These are phyloP conservation scores for Polyommatus iphigenia DNA, from an alignment of 2,888 invertebrate species.

Conservation along the genomic window DNA sequence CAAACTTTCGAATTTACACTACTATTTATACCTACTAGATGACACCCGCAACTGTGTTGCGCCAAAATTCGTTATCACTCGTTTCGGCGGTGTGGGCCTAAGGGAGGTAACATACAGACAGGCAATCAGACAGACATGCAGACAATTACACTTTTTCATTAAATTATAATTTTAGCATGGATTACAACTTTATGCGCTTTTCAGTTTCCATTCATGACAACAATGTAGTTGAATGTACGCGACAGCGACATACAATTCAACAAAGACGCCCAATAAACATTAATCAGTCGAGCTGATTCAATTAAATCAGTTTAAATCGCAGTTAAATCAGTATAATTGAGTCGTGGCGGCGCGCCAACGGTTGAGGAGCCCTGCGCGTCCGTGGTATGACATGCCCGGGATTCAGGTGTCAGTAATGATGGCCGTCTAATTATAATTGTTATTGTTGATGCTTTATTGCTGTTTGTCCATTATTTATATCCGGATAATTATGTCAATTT, in stretches of 20 bases:
- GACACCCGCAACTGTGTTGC: too few relatives aligned
- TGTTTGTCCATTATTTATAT: conserved; percentile 32
- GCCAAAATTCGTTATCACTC: too few relatives aligned
- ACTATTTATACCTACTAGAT: too few relatives aligned
- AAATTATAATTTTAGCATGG: too few relatives aligned
- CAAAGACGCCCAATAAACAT: not conserved
- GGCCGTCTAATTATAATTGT: conserved; percentile 44
- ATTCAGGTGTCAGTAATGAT: conserved; percentile 53
- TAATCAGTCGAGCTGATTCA: not conserved
- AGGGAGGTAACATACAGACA: too few relatives aligned
- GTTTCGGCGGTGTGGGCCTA: too few relatives aligned
- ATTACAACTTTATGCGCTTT: too few relatives aligned
- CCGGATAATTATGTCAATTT: not conserved
- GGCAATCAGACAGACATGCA: too few relatives aligned
- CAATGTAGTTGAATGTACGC: not conserved
- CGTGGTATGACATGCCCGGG: conserved; percentile 48
- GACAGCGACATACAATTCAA: not conserved
- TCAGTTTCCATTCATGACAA: not conserved
- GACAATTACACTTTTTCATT: too few relatives aligned
- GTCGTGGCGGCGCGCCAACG: conserved; percentile 35
- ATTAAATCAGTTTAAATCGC: conserved; percentile 15
- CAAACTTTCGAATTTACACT: too few relatives aligned
- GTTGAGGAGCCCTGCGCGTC: conserved; percentile 53
- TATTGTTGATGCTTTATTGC: conserved; percentile 37
- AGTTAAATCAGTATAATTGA: conserved; percentile 20